Conservation (phyloP, 2,888 invertebrate species). For the Prosapia bicincta region DNA sequence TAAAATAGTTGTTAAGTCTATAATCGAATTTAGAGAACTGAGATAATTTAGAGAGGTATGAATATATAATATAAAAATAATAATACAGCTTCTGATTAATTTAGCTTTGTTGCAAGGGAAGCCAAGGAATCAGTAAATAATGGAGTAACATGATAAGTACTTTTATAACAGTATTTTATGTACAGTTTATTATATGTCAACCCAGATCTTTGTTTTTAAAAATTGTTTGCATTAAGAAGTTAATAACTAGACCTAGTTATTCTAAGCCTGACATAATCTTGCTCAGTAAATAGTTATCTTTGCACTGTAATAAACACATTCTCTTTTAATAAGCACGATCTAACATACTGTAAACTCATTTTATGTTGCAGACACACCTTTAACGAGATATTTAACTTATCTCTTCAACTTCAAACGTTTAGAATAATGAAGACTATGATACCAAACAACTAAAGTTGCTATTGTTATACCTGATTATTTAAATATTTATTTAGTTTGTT, state of each 20-base stretch:
- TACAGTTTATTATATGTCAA: too few relatives aligned
- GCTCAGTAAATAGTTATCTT: too few relatives aligned
- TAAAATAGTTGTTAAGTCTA: too few relatives aligned
- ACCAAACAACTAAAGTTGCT: background rate
- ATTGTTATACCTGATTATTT: background rate
- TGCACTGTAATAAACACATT: background rate
- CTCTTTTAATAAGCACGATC: background rate
- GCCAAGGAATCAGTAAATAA: too few relatives aligned
- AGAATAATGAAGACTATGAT: background rate
- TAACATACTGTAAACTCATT: background rate
- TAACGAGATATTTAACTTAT: background rate
- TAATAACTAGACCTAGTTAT: background rate
- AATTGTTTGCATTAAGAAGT: background rate
- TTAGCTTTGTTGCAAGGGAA: too few relatives aligned
- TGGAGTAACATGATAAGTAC: too few relatives aligned
- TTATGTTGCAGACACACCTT: background rate
- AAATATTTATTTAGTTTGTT: background rate
- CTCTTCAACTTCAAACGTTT: background rate
- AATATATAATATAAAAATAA: too few relatives aligned
- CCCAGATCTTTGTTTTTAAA: background rate
- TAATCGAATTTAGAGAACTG: too few relatives aligned
- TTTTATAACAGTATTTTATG: too few relatives aligned
- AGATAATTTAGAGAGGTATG: too few relatives aligned
- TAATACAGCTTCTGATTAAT: too few relatives aligned
- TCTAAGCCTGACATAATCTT: too few relatives aligned